Evolutionary conservation across 2,888 invertebrate species (phyloP).

Genomic region (Lydus trimaculatus): DNA sequence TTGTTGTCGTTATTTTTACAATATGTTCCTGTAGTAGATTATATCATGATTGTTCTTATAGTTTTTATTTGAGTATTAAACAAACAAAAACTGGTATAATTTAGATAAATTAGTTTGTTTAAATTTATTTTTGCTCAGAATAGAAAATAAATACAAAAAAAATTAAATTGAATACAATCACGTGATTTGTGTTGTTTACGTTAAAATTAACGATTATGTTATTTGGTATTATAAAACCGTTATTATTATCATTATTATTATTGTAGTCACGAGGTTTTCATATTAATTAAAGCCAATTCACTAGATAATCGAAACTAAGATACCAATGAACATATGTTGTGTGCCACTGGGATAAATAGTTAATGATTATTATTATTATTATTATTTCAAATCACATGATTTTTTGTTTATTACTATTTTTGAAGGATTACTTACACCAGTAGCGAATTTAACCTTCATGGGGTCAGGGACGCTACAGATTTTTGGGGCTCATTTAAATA

Average conservation of each 20-base stretch:
- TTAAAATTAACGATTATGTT: not conserved
- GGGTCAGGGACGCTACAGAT: no score
- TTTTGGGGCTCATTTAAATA: no score
- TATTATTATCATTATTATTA: not conserved
- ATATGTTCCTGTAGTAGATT: no score
- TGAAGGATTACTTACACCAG: no score
- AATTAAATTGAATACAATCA: not conserved
- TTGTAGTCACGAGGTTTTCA: not conserved
- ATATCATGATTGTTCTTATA: no score
- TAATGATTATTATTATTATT: no score
- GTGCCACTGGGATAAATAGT: constrained; percentile 14
- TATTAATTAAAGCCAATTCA: not conserved
- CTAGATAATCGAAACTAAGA: not conserved
- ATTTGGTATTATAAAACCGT: not conserved
- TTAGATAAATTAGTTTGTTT: not conserved
- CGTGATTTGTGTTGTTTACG: not conserved
- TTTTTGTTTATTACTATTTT: no score
- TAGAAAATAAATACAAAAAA: not conserved
- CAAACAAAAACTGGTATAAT: no score
- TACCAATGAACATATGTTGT: constrained; percentile 8
- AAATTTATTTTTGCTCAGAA: not conserved
- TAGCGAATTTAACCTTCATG: no score
- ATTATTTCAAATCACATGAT: no score
- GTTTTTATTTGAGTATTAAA: no score
- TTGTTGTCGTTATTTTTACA: no score